Base-by-base conservation (phyloP, 2,113 vertebrate genomes). In the Solenodon paradoxus region DNA sequence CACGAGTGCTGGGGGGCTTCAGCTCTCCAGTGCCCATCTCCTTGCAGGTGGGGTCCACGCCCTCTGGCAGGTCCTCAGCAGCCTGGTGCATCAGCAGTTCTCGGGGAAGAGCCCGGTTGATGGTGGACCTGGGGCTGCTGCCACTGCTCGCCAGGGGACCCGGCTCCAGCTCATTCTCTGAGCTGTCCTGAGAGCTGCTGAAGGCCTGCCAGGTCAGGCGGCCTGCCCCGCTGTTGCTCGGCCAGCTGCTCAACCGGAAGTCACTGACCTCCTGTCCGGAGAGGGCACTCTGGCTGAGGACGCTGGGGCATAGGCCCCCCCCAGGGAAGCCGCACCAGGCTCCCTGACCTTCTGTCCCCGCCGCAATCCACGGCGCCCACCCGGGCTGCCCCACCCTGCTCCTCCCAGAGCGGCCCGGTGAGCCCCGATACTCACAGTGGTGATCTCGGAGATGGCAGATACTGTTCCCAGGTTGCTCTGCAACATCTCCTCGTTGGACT, bases 401-500 rank as follows among this genome's bases (percentile, higher is more conserved):
- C n/a, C 64, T n/a, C 22, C 20, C 0, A 4, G 7, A 57, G 24
- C 9, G 10, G 42, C 15, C 61, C 16, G 3, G 57, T 53, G 16
- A 47, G 9, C 6, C 51, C 26, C 9, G 15, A 57, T n/a, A 99
- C 99, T 99, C 98, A 99, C 99, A 64, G 99, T 97, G 95, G 98
- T 99, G 86, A 99, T 98, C 98, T 99, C 98, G 0, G 98, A 98
- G 79, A 99, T 89, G 45, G 98, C 97, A 0, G 98, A 92, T 11
- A 97, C 87, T 0, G 99, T 97, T 64, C 98, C 98, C 95, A 99
- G 78, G 95, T 98, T 98, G 85, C 97, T 98, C 97, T 99, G 99
- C 98, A 99, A 98, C 98, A 99, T 98, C 83, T 99, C 98, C 94
- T 99, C 98, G 0, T 99, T 99, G 45, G 99, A 98, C 66, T 98